Base-by-base conservation (phyloP, 2,113 vertebrate genomes). In the Oceanodroma tethys region DNA sequence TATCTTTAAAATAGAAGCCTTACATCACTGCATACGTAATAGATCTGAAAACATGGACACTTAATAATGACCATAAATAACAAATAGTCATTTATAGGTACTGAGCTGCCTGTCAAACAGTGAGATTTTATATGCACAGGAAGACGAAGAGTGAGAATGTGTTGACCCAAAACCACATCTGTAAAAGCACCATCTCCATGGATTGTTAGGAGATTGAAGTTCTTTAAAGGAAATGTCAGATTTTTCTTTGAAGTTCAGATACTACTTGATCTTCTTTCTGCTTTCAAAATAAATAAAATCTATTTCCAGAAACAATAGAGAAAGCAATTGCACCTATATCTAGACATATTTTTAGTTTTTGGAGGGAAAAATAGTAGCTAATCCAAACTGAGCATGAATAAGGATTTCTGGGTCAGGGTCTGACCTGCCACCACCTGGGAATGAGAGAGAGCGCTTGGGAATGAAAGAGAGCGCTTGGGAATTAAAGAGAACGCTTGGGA, bases 1-100 rank as follows among this genome's bases (percentile, higher is more conserved):
- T 95, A 78, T 72, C 85, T 96, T 92, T 92, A 92, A 97, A 97
- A 97, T 87, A 96, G 97, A 82, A 95, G 59, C 50, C 65, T 93
- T 95, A 90, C 97, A 92, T 97, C 95, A 97, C 56, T 82, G 89
- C 87, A 89, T 85, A 95, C 66, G 63, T 95, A 97, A 96, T 45
- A 81, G 68, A 52, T 53, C 34, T 84, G 90, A 91, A 96, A 96
- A 59, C 73, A 96, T 0, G 10, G 79, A 73, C 81, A 60, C 75
- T 90, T 86, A 76, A 76, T 84, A 90, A 80, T 85, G 81, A 76
- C 87, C 55, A 87, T 90, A 96, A 97, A 93, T 90, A 86, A 90
- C 45, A 96, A 95, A 95, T 42, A 66, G 43, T 12, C 43, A 48
- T 81, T 97, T 90, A 52, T 34, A 92, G 81, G 40, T 80, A 86